Evolutionary conservation across 2,888 invertebrate genomes (phyloP), one percentile per base, ranked within the genome.

Genomic region (Athalia circularis): DNA sequence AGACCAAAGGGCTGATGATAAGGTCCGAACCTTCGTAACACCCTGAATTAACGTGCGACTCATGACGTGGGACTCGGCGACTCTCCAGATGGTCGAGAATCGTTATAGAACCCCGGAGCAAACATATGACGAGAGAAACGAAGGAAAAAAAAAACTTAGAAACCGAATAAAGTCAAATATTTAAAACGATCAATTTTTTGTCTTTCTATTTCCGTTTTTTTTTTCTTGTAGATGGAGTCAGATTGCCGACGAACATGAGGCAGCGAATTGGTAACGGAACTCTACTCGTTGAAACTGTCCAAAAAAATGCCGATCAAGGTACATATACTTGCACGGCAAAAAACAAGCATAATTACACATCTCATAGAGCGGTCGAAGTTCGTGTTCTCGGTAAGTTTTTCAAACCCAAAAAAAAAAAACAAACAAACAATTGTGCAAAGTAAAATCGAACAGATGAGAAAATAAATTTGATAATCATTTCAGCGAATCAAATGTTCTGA

Each of bases 251-350:
- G 65, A 92, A 92, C 86, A 91, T 93, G 86, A 89, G 92, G 65
- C 93, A 93, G 84, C 88, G 91, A 78, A 91, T 92, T 75, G 90
- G 90, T 64, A 92, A 92, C 83, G 93, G 93, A 47, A 91, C 92
- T 13, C 87, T 93, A 64, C 89, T 90, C 80, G 91, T 93, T 79
- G 90, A 91, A 79, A 91, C 91, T 77, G 92, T 93, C 67, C 92
- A 92, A 82, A 90, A 91, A 59, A 88, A 86, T 57, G 90, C 91
- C 57, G 93, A 93, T 85, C 92, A 92, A 80, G 93, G 92, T 61
- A 89, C 89, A 77, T 93, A 93, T 86, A 91, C 91, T 59, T 93
- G 93, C 86, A 90, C 90, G 1, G 93, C 92, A 2, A 89, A 89
- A 68, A 92, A 92, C 87, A 90, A 91, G 78, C 91, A 91, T 82